phyloP scores from a whole-genome alignment of 2,888 invertebrate genomes.

The Netelia virgata region DNA sequence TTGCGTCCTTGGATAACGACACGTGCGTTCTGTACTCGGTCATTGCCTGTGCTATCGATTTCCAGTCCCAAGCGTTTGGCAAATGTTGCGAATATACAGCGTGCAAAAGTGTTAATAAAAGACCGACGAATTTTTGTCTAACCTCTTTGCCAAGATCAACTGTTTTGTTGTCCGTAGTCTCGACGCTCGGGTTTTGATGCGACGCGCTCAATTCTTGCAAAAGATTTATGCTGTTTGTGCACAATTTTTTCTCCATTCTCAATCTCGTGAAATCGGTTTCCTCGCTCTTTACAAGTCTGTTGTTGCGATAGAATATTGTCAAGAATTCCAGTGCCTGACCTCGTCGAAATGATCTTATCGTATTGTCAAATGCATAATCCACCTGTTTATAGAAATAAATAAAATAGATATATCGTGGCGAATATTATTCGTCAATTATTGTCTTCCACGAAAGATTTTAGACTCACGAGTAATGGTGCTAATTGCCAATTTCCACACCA shows the following conservation, averaged over 20 bases:
- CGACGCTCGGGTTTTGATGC: slow-evolving; percentile 80
- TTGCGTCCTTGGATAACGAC: slow-evolving; percentile 84
- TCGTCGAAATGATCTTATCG: slow-evolving; percentile 88
- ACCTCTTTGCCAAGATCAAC: slow-evolving; percentile 79
- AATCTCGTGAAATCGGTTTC: slow-evolving; percentile 82
- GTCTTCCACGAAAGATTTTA: not conserved
- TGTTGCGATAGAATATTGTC: slow-evolving; percentile 88
- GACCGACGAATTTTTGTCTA: slow-evolving; percentile 87
- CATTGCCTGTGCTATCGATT: slow-evolving; percentile 81
- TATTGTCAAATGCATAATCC: slow-evolving; percentile 87
- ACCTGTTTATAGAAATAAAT: slow-evolving; percentile 70
- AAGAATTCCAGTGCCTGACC: slow-evolving; percentile 90
- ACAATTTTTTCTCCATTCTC: slow-evolving; percentile 86
- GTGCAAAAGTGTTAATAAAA: slow-evolving; percentile 86
- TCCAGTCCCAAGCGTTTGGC: slow-evolving; percentile 84
- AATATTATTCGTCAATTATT: slow-evolving; percentile 16
- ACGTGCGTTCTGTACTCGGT: slow-evolving; percentile 82
- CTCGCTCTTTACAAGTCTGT: slow-evolving; percentile 86
- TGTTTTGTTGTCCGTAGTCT: slow-evolving; percentile 56
- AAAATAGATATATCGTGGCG: not conserved
- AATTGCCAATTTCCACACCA: slow-evolving; percentile 89
- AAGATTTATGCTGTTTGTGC: slow-evolving; percentile 83
- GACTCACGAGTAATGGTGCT: slow-evolving; percentile 85
- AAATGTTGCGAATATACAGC: slow-evolving; percentile 79
- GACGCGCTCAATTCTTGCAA: slow-evolving; percentile 81